Evolutionary conservation across 2,113 vertebrate species (phyloP).

Genomic region (Empidonax alnorum): DNA sequence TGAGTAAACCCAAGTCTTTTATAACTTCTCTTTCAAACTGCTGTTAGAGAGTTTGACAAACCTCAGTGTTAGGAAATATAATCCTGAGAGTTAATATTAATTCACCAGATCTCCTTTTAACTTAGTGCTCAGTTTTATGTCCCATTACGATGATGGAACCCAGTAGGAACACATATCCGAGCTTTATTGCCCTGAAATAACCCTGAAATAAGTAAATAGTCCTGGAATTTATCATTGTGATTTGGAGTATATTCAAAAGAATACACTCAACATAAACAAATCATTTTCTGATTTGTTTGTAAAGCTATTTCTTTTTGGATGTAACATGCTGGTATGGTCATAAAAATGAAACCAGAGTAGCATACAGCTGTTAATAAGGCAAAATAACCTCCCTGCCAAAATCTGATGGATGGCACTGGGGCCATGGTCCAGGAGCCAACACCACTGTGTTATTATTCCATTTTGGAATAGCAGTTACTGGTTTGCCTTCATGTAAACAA

Average conservation of each 20-base stretch:
- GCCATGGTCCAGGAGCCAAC: background rate
- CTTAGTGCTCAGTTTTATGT: background rate
- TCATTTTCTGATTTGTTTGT: background rate
- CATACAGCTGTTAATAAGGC: background rate
- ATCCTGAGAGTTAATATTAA: background rate
- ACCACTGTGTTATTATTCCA: background rate
- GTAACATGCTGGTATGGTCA: background rate
- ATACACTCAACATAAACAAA: too few relatives aligned
- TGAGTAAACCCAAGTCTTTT: background rate
- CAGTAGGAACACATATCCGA: background rate
- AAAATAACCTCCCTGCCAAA: background rate
- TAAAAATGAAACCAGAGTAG: background rate
- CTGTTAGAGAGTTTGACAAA: background rate
- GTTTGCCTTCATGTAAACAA: background rate
- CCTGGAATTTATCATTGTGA: background rate
- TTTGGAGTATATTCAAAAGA: background rate
- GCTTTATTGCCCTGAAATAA: slow-evolving; percentile 17
- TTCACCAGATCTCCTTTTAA: background rate
- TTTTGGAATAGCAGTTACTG: background rate
- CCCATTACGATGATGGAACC: background rate
- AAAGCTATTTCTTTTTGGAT: background rate
- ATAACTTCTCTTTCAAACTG: background rate
- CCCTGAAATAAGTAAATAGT: background rate
- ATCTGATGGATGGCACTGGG: background rate
- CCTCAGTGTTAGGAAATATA: background rate